Evolutionary conservation across 1,140 invertebrate species (phyloP).

Genomic region (Halesus radiatus): DNA sequence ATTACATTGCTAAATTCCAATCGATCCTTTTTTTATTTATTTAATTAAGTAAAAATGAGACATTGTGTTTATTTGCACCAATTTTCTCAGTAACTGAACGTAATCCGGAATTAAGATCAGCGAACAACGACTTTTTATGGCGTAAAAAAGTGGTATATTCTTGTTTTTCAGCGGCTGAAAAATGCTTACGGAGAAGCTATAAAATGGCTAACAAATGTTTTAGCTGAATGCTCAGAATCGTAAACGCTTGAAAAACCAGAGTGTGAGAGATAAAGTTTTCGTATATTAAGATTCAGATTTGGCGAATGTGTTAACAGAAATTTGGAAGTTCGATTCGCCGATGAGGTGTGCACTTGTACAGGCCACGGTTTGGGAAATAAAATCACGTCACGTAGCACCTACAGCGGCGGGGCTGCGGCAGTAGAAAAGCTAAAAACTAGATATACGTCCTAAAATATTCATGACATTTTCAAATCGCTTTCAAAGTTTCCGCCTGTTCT

Average conservation of each 20-base stretch:
- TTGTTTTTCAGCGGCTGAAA: not conserved
- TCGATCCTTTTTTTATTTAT: too few species aligned
- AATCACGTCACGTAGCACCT: slow-evolving; percentile 7
- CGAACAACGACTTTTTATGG: too few species aligned
- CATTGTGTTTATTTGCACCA: too few species aligned
- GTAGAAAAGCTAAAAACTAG: not conserved
- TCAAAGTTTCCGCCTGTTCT: slow-evolving; percentile 21
- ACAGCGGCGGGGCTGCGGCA: not conserved
- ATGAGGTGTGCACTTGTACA: not conserved
- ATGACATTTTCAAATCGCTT: slow-evolving; percentile 28
- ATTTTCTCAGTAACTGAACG: too few species aligned
- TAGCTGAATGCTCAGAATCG: slow-evolving; percentile 1
- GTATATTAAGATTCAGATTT: not conserved
- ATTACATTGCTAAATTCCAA: too few species aligned
- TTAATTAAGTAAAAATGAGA: too few species aligned
- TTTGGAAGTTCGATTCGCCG: not conserved
- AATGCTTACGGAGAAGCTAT: not conserved
- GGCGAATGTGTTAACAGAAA: too few species aligned
- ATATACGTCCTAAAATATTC: slow-evolving; percentile 32
- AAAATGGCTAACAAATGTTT: slow-evolving; percentile 1
- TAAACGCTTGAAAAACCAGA: not conserved
- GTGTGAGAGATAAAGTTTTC: not conserved
- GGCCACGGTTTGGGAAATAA: not conserved
- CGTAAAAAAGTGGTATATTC: not conserved
- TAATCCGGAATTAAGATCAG: too few species aligned